Conservation (phyloP, 1,140 invertebrate genomes). For the Saccostrea echinata region DNA sequence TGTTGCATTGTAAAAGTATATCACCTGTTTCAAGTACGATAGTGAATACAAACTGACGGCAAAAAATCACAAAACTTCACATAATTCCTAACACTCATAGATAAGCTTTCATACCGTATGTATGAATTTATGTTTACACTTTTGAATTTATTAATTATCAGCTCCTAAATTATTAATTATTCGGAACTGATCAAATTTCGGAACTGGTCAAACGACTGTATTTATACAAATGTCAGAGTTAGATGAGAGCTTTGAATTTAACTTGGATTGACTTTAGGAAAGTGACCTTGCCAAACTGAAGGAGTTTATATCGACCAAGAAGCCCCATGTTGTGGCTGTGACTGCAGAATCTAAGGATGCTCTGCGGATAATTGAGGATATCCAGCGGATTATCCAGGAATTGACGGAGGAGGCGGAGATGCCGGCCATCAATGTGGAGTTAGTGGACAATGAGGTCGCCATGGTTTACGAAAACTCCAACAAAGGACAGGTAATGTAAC, state of each 20-base stretch:
- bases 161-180: too few species aligned
- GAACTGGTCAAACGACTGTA: too few species aligned
- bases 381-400: slow-evolving; percentile 86
- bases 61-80: too few species aligned
- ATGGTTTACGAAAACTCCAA: slow-evolving; percentile 93
- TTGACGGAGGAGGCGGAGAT: slow-evolving; percentile 93
- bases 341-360: slow-evolving; percentile 91
- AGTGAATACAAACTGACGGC: too few species aligned
- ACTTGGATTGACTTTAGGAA: slow-evolving; percentile 83
- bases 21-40: too few species aligned
- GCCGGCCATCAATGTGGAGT: slow-evolving; percentile 92
- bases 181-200: too few species aligned
- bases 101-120: too few species aligned
- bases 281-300: slow-evolving; percentile 90
- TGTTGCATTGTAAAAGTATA: too few species aligned
- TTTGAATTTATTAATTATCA: too few species aligned
- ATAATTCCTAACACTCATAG: too few species aligned
- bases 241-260: slow-evolving; percentile 7
- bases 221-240: not conserved
- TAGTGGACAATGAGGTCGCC: slow-evolving; percentile 95
- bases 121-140: too few species aligned
- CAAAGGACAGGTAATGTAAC: slow-evolving; percentile 85
- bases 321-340: slow-evolving; percentile 95
- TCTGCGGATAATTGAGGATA: slow-evolving; percentile 90
- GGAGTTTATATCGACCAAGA: slow-evolving; percentile 93